Percentiles rank a stretch among this genome's conserved stretches.
Evolutionary conservation across 2,888 invertebrate species (phyloP).

Genomic region (Microctonus hyperodae): DNA sequence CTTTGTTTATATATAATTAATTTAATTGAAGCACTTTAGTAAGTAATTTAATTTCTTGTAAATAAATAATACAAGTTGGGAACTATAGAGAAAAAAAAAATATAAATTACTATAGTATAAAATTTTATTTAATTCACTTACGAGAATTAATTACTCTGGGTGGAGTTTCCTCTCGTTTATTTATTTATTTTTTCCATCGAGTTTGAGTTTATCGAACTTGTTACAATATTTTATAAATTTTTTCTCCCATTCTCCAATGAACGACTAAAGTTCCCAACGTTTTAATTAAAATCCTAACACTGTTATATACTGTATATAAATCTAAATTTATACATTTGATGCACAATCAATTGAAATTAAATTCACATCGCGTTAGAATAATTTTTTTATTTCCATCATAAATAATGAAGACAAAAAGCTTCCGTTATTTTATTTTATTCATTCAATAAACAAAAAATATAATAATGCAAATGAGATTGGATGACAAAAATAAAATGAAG

Average conservation of each 20-base stretch:
- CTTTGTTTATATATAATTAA: not conserved
- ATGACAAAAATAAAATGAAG: not conserved
- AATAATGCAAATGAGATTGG: slow-evolving; percentile 1
- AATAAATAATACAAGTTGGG: not conserved
- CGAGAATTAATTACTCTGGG: not conserved
- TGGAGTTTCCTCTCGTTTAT: not conserved
- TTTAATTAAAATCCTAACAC: not conserved
- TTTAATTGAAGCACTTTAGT: not conserved
- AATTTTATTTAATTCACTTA: not conserved
- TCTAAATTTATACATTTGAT: not conserved
- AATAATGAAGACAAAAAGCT: not conserved
- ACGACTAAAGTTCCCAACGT: not conserved
- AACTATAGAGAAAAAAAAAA: not conserved
- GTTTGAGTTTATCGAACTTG: not conserved
- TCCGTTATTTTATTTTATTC: not conserved
- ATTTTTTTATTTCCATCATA: not conserved
- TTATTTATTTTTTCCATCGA: not conserved
- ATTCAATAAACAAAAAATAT: not conserved
- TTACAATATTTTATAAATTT: not conserved
- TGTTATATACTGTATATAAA: not conserved
- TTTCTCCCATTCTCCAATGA: not conserved
- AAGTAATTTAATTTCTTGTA: not conserved
- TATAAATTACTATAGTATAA: not conserved
- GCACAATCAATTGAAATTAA: not conserved
- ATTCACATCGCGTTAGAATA: too few relatives aligned